Conservation (phyloP, 2,888 invertebrate species). For the Euplagia quadripunctaria region DNA sequence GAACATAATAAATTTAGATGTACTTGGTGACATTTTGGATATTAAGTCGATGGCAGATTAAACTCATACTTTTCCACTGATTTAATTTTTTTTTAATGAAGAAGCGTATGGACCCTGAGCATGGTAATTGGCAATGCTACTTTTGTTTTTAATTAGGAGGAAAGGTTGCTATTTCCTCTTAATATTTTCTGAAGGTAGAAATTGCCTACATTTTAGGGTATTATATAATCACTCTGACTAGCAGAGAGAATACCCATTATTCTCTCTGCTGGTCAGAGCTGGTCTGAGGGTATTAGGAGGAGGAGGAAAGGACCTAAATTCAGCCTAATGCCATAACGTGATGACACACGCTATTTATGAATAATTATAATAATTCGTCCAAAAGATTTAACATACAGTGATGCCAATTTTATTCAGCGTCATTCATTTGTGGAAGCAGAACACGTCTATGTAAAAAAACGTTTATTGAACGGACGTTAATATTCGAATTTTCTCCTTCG, state of each 20-base stretch:
- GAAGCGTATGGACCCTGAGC: no score
- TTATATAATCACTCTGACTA: neutral
- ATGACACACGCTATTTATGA: neutral
- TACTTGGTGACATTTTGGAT: neutral
- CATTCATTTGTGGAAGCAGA: neutral
- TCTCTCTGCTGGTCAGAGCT: no score
- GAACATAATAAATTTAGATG: neutral
- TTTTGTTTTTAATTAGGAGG: neutral
- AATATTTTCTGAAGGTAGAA: neutral
- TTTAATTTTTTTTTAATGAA: no score
- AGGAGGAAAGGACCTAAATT: no score
- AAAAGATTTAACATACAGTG: neutral
- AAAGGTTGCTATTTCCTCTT: neutral
- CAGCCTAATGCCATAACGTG: no score
- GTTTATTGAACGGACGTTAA: constrained; percentile 23
- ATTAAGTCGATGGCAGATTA: no score
- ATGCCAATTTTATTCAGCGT: neutral
- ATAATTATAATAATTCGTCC: neutral
- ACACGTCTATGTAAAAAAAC: neutral
- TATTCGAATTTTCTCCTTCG: constrained; percentile 39
- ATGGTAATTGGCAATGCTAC: neutral
- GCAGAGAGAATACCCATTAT: neutral
- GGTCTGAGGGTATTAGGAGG: no score
- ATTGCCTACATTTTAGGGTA: neutral
- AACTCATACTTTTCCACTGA: no score